A percentile compares a stretch with the other conserved stretches of the same genome.
These are phyloP conservation scores for Ailuropoda melanoleuca DNA, from an alignment of 2,113 vertebrate species.

Conservation along the genomic window DNA sequence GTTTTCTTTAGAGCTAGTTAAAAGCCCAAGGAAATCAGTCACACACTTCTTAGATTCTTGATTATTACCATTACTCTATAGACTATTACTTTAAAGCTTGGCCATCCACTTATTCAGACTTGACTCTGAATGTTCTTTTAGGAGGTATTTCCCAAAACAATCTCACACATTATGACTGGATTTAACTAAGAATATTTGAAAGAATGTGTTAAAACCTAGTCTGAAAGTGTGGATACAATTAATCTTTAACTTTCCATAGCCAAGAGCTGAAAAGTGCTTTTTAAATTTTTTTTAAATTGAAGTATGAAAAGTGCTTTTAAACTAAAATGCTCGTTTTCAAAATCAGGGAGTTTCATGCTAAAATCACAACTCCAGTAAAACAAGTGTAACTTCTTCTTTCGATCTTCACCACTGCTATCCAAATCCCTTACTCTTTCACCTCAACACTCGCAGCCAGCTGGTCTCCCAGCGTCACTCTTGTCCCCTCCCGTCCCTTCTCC, in stretches of 20 bases:
- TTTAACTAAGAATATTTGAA: not conserved
- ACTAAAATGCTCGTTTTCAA: conserved; percentile 5
- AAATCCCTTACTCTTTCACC: not conserved
- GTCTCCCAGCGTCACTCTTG: not conserved
- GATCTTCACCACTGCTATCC: not conserved
- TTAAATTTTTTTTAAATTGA: not conserved
- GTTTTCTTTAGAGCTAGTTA: not conserved
- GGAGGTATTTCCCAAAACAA: conserved; percentile 16
- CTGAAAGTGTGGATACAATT: not conserved
- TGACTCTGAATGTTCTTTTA: not conserved
- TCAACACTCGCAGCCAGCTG: not conserved
- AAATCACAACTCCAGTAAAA: not conserved
- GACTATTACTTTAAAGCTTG: not conserved
- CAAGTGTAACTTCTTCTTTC: not conserved
- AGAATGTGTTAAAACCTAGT: conserved; percentile 19
- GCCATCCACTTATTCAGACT: conserved; percentile 4
- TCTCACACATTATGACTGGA: not conserved
- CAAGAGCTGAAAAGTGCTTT: not conserved
- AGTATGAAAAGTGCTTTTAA: conserved; percentile 5
- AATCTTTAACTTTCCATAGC: not conserved
- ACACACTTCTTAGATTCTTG: not conserved
- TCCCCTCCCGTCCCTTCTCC: not conserved
- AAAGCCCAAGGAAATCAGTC: not conserved
- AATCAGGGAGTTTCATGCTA: not conserved
- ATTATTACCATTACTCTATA: not conserved